Conservation (phyloP, 1,140 invertebrate species). For the Apis mellifera region DNA sequence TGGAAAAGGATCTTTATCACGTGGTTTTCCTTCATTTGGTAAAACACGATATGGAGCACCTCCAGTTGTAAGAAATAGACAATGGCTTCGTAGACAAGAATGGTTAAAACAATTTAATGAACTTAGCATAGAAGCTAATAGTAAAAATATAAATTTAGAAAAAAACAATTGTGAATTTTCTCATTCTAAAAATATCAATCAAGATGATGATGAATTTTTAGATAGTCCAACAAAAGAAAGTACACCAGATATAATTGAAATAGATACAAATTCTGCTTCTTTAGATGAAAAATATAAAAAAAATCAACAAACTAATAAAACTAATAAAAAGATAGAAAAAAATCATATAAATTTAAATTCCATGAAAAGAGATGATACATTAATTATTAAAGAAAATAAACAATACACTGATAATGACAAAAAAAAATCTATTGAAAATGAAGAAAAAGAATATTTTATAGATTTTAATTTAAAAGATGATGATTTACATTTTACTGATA, state of each 20-base stretch:
- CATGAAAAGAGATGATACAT: conserved; percentile 74
- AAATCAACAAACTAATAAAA: conserved; percentile 21
- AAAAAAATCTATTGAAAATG: neutral
- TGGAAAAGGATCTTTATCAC: conserved; percentile 87
- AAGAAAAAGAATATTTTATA: conserved; percentile 47
- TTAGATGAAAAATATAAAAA: conserved; percentile 27
- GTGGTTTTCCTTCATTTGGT: conserved; percentile 82
- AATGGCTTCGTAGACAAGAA: conserved; percentile 82
- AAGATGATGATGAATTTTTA: neutral
- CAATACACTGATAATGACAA: conserved; percentile 43
- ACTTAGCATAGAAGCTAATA: conserved; percentile 67
- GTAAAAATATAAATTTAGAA: conserved; percentile 22
- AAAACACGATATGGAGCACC: conserved; percentile 75
- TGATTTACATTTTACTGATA: conserved; percentile 59
- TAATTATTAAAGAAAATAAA: conserved; percentile 66
- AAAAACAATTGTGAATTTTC: neutral
- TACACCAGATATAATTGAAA: conserved; percentile 46
- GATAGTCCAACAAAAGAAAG: conserved; percentile 8
- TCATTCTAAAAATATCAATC: neutral
- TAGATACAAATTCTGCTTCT: conserved; percentile 29
- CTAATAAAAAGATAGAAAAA: conserved; percentile 41
- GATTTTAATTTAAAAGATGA: conserved; percentile 58
- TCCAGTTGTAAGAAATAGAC: conserved; percentile 81
- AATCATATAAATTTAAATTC: conserved; percentile 70
- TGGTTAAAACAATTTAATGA: conserved; percentile 82